Conservation (phyloP, 2,797 vertebrate genomes). For the Vipera ursinii region DNA sequence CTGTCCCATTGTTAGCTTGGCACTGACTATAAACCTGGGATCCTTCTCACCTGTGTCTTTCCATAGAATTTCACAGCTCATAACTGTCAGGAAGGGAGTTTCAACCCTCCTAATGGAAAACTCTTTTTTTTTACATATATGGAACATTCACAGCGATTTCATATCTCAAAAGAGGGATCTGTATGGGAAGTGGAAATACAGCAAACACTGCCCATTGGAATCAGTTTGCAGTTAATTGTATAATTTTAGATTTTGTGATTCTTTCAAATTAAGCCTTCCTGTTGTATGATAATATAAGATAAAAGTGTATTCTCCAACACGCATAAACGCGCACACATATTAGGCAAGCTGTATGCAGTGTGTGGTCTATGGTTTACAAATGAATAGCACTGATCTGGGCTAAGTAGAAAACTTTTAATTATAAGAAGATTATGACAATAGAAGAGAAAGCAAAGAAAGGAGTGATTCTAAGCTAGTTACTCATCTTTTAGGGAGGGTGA, state of each 20-base stretch:
- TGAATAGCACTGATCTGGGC: constrained; percentile 10
- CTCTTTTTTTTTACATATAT: background rate
- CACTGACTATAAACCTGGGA: background rate
- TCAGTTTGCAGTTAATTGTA: background rate
- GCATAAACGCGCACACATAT: background rate
- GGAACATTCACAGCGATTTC: background rate
- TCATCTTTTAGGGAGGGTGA: constrained; percentile 29
- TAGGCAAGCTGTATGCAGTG: constrained; percentile 11
- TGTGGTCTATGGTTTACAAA: constrained; percentile 16
- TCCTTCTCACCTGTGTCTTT: background rate
- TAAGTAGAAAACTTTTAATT: constrained; percentile 27
- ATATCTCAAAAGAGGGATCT: background rate
- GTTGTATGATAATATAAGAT: background rate
- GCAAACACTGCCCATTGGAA: background rate
- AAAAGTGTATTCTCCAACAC: background rate
- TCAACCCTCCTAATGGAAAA: background rate
- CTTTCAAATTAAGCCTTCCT: background rate
- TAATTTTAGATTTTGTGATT: background rate
- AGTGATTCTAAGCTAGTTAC: constrained; percentile 30
- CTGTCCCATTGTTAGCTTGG: background rate
- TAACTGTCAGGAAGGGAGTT: background rate
- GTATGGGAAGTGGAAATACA: background rate
- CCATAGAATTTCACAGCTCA: background rate
- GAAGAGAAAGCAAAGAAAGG: constrained; percentile 19
- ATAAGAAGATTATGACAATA: constrained; percentile 34